Base-by-base conservation (phyloP, 2,113 vertebrate species). In the Sinocyclocheilus grahami region DNA sequence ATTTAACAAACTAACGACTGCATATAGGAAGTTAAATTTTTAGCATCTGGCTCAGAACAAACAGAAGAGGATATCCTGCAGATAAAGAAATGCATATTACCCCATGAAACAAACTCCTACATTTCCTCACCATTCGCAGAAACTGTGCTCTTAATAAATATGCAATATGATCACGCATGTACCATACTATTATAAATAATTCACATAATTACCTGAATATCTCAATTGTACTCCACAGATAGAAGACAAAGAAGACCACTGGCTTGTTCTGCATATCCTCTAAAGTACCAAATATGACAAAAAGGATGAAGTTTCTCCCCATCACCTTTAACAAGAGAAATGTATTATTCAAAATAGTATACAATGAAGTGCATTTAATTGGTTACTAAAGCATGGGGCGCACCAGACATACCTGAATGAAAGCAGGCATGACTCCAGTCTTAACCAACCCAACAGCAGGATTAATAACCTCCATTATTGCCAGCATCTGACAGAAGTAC, bases 161-260 rank as follows among this genome's bases (percentile, higher is more conserved):
- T 22, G 6, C 46, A 46, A 46, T 46, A 46, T 46, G 42, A 46
- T 46, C 42, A 46, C 51, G 24, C 9, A 78, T 78, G 13, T 33
- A 30, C 11, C 12, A 77, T 33, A 10, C 55, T 55, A 39, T 60
- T 53, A 42, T 9, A 42, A 42, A 42, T 42, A 42, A 42, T 42
- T 42, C 42, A 42, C 42, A 42, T 1, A 86, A 94, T 87, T 88
- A 97, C 98, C 98, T 96, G 92, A 99, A 95, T 83, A 99, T 94
- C 89, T 99, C 98, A 42, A 92, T 88, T 78, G 92, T 65, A 13
- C 97, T 99, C 98, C 98, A 99, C 27, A 93, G 77, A 87, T 98
- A 99, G 93, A 99, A 99, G 58, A 98, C 53, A n/a, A 97, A 98
- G 92, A 99, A 99, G 63, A 98, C 97, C 42, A 97, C 96, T 9